Evolutionary conservation across 2,888 invertebrate genomes (phyloP), one percentile per base, ranked within the genome.

Genomic region (Orthosia gothica): DNA sequence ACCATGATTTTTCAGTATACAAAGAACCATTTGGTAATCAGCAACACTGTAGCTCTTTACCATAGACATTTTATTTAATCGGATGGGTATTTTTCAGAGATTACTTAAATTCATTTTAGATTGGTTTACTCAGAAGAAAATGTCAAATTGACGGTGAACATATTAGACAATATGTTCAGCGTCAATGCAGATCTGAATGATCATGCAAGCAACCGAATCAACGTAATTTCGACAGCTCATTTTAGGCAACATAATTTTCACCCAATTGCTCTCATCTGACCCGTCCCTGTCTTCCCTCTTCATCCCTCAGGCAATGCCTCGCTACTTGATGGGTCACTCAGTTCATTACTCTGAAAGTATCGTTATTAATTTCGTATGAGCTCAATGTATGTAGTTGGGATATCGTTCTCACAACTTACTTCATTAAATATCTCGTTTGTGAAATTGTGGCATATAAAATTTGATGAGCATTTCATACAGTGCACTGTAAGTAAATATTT

Each of bases 281-380:
- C 3, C 7, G 9, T 32, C 26, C 5, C 9, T 11, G 40, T 4
- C 13, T 61, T 47, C 15, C 9, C 59, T 13, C 40, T n/a, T 5
- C 9, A 40, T 20, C 9, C 12, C 16, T 52, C 12, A 45, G 9
- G 13, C 9, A 3, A n/a, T 26, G 15, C 18, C 32, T 26, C n/a
- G 16, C 5, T 57, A 64, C n/a, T 18, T n/a, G 23, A 55, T 47
- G 0, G 58, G 75, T 52, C 68, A 68, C 52, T 50, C 47, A 50
- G 66, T 67, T 59, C 50, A 78, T 81, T 59, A 61, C 32, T 47
- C 55, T 13, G 23, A 68, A 68, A 68, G 50, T 49, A 64, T 57
- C 0, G 13, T 64, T 64, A 81, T 81, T 81, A 68, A 74, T 74
- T 74, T 68, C 5, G 67, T 64, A 68, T 68, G 59, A 67, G 54